Conservation (phyloP, 2,888 invertebrate species). For the Coelinius sp. region DNA sequence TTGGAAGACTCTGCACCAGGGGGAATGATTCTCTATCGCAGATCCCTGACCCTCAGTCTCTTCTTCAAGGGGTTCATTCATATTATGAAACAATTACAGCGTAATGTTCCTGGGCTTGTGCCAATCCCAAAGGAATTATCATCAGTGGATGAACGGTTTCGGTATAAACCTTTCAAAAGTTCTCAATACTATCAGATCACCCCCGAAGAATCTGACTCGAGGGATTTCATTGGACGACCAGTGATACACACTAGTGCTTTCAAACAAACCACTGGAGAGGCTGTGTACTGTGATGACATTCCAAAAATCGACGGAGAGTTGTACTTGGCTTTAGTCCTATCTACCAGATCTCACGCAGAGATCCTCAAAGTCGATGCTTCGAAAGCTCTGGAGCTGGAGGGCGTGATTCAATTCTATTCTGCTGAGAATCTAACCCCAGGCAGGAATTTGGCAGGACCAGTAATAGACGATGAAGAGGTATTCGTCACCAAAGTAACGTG, state of each 20-base stretch:
- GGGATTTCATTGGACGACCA: constrained; percentile 86
- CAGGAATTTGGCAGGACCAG: constrained; percentile 79
- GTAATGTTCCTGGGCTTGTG: constrained; percentile 47
- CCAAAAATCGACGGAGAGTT: constrained; percentile 83
- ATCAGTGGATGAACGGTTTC: constrained; percentile 73
- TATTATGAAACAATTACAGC: constrained; percentile 73
- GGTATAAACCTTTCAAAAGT: constrained; percentile 76
- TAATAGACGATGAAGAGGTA: constrained; percentile 85
- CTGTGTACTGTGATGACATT: constrained; percentile 92
- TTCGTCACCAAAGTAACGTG: constrained; percentile 77
- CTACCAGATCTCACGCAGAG: constrained; percentile 86
- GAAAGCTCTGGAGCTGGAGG: constrained; percentile 81
- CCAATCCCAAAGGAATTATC: constrained; percentile 63
- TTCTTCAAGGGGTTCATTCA: constrained; percentile 81
- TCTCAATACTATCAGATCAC: constrained; percentile 80
- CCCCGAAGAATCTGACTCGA: constrained; percentile 74
- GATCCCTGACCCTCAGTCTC: constrained; percentile 81
- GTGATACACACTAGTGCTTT: constrained; percentile 85
- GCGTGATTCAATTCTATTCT: constrained; percentile 86
- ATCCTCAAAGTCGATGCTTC: constrained; percentile 82
- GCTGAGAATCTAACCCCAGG: constrained; percentile 82
- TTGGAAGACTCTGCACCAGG: constrained; percentile 84
- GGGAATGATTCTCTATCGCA: constrained; percentile 85
- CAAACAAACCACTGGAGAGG: constrained; percentile 94
- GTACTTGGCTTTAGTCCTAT: constrained; percentile 84